These are phyloP conservation scores for Alouatta palliata DNA, from an alignment of 2,113 vertebrate species.

Conservation along the genomic window DNA sequence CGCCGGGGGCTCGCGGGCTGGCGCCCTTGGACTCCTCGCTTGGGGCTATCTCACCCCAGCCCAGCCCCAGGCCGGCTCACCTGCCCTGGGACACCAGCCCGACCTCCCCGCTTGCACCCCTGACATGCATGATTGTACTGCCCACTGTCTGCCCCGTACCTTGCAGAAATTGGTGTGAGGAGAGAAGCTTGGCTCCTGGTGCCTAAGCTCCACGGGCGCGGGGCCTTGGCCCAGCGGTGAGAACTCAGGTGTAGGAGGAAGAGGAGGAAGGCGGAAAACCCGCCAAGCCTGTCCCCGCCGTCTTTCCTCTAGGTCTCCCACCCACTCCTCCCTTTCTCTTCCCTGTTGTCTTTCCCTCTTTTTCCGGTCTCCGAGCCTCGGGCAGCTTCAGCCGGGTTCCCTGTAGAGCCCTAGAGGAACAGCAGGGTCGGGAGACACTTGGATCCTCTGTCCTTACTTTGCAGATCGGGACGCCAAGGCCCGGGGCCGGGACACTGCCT, in stretches of 20 bases:
- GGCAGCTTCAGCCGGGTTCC: neutral
- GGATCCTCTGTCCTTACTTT: neutral
- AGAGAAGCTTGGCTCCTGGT: neutral
- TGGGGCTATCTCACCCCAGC: neutral
- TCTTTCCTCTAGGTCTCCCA: neutral
- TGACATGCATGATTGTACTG: neutral
- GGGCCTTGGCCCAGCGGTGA: neutral
- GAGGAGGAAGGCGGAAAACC: neutral
- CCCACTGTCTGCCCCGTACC: neutral
- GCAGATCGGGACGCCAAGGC: neutral
- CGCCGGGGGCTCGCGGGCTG: neutral
- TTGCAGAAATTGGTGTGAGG: neutral
- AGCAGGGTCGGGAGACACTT: neutral
- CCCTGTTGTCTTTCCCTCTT: neutral
- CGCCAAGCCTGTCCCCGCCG: neutral
- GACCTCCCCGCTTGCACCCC: neutral
- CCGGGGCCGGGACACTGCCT: neutral
- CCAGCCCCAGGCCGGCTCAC: neutral
- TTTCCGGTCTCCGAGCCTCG: neutral
- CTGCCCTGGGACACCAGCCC: neutral
- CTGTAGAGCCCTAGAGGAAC: neutral
- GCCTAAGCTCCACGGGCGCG: neutral
- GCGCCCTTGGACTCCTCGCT: neutral
- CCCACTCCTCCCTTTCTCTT: neutral
- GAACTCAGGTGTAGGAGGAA: slow-evolving; percentile 53